Base-by-base conservation (phyloP, 2,113 vertebrate genomes). In the Mesocricetus auratus region DNA sequence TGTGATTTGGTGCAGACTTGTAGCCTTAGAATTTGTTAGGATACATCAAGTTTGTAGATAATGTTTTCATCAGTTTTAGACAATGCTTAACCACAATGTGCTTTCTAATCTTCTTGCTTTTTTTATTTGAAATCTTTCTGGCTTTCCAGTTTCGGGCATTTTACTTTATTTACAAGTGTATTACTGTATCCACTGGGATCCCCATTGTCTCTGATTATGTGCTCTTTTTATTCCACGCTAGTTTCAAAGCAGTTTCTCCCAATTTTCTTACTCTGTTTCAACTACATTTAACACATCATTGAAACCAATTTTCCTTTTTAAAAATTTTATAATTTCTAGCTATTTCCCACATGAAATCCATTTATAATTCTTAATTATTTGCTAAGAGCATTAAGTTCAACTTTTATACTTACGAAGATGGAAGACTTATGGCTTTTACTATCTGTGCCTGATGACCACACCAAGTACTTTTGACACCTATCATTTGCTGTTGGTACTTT, bases 311-410 rank as follows among this genome's bases (percentile, higher is more conserved):
- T 71, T 85, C 3, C 68, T 82, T 74, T 82, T 50, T 47, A 10
- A 86, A 68, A 94, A 79, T 58, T 79, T 74, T 64, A 89, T 53
- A 81, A 66, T 85, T 71, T 92, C 56, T 94, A 75, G 15, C 86
- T 87, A 66, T 93, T 93, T 87, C 29, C 24, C 33, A 87, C 66
- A 60, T 68, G 7, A 5, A 88, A 94, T 5, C 12, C 88, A 92
- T 50, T 88, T 79, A 74, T 88, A 88, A 60, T 92, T 90, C 81
- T 31, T 60, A 78, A 21, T 73, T 92, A 22, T 89, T 94, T 93
- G 45, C 21, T 90, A 47, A 94, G 93, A 78, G 77, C 85, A 82
- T 73, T 87, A 79, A 91, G 31, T 77, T 90, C n/a, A 39, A 8
- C 12, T 91, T 94, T 91, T 60, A 42, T 62, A 47, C 85, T 16